These are phyloP conservation scores for Lynx canadensis DNA, from an alignment of 2,113 vertebrate genomes.

Conservation along the genomic window DNA sequence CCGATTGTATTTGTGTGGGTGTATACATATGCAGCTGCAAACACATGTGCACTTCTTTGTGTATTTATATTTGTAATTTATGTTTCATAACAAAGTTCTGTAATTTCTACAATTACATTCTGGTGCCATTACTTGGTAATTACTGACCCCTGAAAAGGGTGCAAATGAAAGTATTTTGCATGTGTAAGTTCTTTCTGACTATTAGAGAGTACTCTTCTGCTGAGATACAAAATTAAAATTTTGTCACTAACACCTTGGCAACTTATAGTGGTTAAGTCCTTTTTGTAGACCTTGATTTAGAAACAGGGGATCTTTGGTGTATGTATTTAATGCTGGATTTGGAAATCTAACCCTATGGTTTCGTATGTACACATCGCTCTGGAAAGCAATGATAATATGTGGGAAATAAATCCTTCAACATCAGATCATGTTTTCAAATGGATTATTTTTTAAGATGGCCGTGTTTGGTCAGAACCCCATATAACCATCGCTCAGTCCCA, in stretches of 20 bases:
- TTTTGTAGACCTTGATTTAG: conserved; percentile 15
- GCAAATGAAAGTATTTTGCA: conserved; percentile 47
- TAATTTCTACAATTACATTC: neutral
- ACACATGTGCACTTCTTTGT: neutral
- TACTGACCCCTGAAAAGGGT: neutral
- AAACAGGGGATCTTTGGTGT: neutral
- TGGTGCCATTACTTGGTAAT: neutral
- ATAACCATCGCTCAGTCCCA: neutral
- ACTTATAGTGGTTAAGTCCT: neutral
- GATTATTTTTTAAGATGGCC: neutral
- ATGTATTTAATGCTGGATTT: conserved; percentile 11
- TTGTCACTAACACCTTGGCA: neutral
- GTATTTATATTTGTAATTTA: neutral
- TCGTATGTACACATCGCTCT: neutral
- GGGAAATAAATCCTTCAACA: conserved; percentile 31
- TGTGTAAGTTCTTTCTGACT: neutral
- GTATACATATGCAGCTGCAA: neutral
- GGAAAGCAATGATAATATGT: neutral
- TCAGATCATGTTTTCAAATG: neutral
- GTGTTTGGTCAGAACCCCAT: neutral
- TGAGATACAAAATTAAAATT: neutral
- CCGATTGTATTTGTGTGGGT: neutral
- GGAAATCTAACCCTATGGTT: neutral
- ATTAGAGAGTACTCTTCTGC: conserved; percentile 35
- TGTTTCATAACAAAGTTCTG: conserved; percentile 31